Evolutionary conservation across 2,888 invertebrate genomes (phyloP).

Genomic region (Sesia apiformis): DNA sequence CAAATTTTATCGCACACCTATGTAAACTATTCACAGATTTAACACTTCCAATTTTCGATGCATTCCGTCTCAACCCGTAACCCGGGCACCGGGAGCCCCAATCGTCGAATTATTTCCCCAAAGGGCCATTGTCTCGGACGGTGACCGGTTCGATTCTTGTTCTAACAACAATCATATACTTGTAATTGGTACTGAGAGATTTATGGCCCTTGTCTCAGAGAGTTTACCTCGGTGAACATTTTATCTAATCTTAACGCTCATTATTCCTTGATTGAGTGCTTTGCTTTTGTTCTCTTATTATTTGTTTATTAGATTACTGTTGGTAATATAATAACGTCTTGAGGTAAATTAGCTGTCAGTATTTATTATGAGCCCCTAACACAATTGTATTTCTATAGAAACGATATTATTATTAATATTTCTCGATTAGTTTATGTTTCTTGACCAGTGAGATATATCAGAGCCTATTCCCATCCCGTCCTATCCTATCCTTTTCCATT

Average conservation of each 20-base stretch:
- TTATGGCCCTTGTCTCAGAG: slow-evolving; percentile 48
- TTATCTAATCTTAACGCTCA: slow-evolving; percentile 60
- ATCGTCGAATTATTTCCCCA: slow-evolving; percentile 50
- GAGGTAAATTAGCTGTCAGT: slow-evolving; percentile 9
- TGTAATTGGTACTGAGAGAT: slow-evolving; percentile 43
- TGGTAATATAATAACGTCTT: slow-evolving; percentile 2
- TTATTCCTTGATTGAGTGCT: slow-evolving; percentile 54
- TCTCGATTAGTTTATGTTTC: no score
- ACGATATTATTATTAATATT: no score
- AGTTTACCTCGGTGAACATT: slow-evolving; percentile 40
- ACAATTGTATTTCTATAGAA: no score
- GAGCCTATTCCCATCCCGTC: no score
- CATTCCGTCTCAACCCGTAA: background rate
- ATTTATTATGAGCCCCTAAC: slow-evolving; percentile 3
- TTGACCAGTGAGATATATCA: no score
- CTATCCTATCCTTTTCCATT: no score
- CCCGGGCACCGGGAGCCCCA: slow-evolving; percentile 19
- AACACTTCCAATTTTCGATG: no score
- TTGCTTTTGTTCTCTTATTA: slow-evolving; percentile 41
- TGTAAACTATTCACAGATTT: no score
- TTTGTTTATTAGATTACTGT: slow-evolving; percentile 43
- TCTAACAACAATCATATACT: slow-evolving; percentile 44
- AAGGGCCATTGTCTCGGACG: slow-evolving; percentile 38
- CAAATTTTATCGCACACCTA: no score
- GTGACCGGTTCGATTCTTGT: slow-evolving; percentile 27